Evolutionary conservation across 2,888 invertebrate species (phyloP).

Genomic region (Argyresthia albistria): DNA sequence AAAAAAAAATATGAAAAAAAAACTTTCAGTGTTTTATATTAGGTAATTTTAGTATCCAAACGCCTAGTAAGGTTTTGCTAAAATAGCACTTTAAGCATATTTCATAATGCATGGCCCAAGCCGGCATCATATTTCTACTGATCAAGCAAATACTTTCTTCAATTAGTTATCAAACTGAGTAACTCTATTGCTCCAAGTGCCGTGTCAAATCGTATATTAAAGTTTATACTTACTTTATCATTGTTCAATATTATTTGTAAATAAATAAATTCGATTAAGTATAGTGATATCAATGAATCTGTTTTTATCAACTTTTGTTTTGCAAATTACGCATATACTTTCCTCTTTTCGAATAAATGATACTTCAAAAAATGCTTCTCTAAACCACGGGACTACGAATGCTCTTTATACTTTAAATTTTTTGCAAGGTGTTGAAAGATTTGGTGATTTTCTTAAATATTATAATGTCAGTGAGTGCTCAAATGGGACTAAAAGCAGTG

Average conservation of each 20-base stretch:
- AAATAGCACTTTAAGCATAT: not conserved
- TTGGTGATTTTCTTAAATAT: conserved; percentile 26
- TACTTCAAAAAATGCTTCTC: conserved; percentile 17
- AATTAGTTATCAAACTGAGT: too few relatives aligned
- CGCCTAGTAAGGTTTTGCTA: not conserved
- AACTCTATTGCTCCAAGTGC: too few relatives aligned
- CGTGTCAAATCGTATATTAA: too few relatives aligned
- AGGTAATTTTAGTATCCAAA: not conserved
- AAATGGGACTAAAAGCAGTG: conserved; percentile 12
- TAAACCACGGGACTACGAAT: conserved; percentile 19
- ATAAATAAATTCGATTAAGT: too few relatives aligned
- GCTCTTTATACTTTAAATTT: conserved; percentile 21
- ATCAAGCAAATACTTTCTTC: too few relatives aligned
- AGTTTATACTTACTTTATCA: too few relatives aligned
- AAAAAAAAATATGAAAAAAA: conserved; percentile 29
- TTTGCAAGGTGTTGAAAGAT: conserved; percentile 27
- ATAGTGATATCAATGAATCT: conserved; percentile 7
- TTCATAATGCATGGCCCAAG: too few relatives aligned
- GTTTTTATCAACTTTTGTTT: conserved; percentile 19
- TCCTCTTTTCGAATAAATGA: conserved; percentile 24
- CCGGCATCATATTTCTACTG: too few relatives aligned
- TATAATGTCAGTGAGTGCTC: conserved; percentile 33
- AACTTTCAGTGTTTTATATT: not conserved
- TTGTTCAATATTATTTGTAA: too few relatives aligned
- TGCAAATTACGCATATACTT: conserved; percentile 21